Conservation (phyloP, 1,140 invertebrate species). For the Drosophila tropicalis region DNA sequence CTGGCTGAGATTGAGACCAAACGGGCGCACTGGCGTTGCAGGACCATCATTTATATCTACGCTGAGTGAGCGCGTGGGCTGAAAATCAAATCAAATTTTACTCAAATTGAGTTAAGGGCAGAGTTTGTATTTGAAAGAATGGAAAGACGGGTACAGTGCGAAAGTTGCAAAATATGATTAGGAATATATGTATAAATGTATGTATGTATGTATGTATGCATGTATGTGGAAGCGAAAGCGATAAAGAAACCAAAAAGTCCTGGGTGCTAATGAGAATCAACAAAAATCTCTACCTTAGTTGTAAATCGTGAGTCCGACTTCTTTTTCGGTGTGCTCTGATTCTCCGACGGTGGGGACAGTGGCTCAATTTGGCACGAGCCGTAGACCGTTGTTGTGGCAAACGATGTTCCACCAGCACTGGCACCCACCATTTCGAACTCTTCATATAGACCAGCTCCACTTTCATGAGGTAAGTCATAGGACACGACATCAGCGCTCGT, state of each 20-base stretch:
- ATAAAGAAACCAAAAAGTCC: conserved; percentile 1
- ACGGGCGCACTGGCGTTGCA: conserved; percentile 16
- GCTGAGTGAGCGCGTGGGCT: conserved; percentile 55
- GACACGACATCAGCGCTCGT: conserved; percentile 56
- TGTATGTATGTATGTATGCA: conserved; percentile 26
- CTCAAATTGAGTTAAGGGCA: conserved; percentile 23
- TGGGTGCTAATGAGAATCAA: conserved; percentile 72
- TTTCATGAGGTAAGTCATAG: conserved; percentile 71
- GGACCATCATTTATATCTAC: conserved; percentile 55
- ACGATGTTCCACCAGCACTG: conserved; percentile 35
- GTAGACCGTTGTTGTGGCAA: conserved; percentile 43
- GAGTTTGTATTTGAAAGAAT: conserved; percentile 14
- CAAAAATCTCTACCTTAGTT: conserved; percentile 82
- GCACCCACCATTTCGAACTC: conserved; percentile 35
- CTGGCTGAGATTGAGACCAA: conserved; percentile 41
- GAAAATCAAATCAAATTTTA: conserved; percentile 50
- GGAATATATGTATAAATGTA: conserved; percentile 19
- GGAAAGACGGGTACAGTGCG: background rate
- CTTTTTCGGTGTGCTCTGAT: conserved; percentile 75
- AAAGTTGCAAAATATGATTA: conserved; percentile 14
- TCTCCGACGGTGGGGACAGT: conserved; percentile 52
- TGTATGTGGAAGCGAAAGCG: conserved; percentile 13
- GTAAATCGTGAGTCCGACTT: conserved; percentile 58
- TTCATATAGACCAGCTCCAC: conserved; percentile 24
- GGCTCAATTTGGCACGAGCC: conserved; percentile 62